Conservation (phyloP, 2,113 vertebrate species). For the Cyprinodon brontotheroides region DNA sequence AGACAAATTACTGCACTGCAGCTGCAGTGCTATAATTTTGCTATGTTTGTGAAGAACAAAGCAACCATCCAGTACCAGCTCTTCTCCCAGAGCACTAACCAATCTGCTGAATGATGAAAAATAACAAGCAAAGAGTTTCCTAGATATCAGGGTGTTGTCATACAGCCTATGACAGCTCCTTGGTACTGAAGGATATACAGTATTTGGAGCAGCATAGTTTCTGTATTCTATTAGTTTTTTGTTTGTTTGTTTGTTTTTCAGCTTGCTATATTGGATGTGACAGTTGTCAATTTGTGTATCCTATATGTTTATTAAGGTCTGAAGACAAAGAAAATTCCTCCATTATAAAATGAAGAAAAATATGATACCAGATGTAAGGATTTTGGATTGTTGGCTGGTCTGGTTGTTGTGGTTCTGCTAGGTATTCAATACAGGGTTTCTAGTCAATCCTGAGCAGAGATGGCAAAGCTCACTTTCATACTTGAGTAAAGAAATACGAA, state of each 20-base stretch:
- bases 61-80: constrained; percentile 37
- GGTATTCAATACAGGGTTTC: too few species aligned
- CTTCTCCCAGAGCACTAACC: constrained; percentile 47
- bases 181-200: neutral
- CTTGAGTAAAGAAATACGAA: too few species aligned
- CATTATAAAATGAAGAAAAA: too few species aligned
- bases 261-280: neutral
- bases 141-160: constrained; percentile 9
- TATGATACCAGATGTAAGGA: too few species aligned
- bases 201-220: neutral
- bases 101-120: constrained; percentile 42
- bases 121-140: constrained; percentile 13
- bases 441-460: too few species aligned
- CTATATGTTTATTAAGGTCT: too few species aligned
- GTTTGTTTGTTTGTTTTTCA: neutral
- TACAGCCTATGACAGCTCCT: constrained; percentile 1
- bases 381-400: too few species aligned
- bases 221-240: neutral
- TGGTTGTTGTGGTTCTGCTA: too few species aligned
- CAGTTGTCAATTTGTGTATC: neutral
- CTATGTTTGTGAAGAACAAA: constrained; percentile 41
- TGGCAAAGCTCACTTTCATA: too few species aligned
- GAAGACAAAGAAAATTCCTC: too few species aligned
- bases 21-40: constrained; percentile 29
- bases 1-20: constrained; percentile 25